Base-by-base conservation (phyloP, 2,113 vertebrate genomes). In the Ia io region DNA sequence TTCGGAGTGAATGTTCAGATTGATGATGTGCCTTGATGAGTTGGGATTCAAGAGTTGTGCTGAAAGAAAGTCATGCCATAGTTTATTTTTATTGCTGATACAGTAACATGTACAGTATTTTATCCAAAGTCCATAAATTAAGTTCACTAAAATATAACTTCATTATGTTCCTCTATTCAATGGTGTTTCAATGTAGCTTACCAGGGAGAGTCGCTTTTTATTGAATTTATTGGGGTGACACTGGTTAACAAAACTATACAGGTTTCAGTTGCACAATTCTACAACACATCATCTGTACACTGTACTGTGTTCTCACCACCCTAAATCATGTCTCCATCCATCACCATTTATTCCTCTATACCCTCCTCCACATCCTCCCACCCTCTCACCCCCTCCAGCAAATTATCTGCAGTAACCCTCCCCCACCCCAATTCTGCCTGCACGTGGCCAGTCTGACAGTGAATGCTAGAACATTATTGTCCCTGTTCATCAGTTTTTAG, bases 101-200 rank as follows among this genome's bases (percentile, higher is more conserved):
- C 1, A 67, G 32, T 86, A 63, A 90, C 42, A 47, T 28, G 25
- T 56, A 88, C 1, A 1, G 28, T 74, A 40, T 73, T 28, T 69
- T 80, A 93, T 90, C 80, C 42, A 67, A 91, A 92, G 47, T 77
- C 49, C 42, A 85, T 91, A 78, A 77, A 94, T 74, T 69, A 93
- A 73, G 67, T 93, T 47, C 56, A 32, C 3, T 25, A n/a, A 90
- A 82, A 87, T 32, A 6, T 18, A 74, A 44, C 42, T 96, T 91
- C 16, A 59, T 61, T 47, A 89, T 44, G 12, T 40, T 20, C 32
- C 40, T 93, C 16, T 69, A 28, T 10, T 78, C 37, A 35, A 44
- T 67, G 44, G 4, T 61, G 20, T 90, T 80, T 93, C 70, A 47
- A 32, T 2, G 1, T 23, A 61, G 32, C 51, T 87, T 84, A 18